Percentiles rank a stretch among this genome's conserved stretches.
Conservation (phyloP, 92 coral and sea anemone species). For the Phenganax subtilis region DNA sequence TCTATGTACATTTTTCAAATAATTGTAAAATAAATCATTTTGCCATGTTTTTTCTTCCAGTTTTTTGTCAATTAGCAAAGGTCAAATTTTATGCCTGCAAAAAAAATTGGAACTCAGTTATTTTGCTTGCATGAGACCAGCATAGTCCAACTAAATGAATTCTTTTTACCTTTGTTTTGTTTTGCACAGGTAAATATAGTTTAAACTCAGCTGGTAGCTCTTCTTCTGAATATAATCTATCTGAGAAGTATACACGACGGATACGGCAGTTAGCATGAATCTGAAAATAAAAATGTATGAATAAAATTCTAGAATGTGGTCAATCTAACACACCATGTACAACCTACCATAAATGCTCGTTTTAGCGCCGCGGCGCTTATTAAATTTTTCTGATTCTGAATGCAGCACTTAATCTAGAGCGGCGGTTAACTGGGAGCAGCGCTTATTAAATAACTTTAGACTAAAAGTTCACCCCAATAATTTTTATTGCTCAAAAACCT, state of each 20-base stretch:
- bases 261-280: conserved; percentile 99
- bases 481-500: no score
- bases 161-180: conserved; percentile 59
- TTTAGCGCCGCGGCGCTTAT: no score
- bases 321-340: neutral
- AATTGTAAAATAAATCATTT: conserved; percentile 32
- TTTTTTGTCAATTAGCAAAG: neutral
- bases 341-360: neutral
- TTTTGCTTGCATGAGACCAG: neutral
- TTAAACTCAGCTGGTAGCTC: conserved; percentile 99
- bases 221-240: conserved; percentile 97
- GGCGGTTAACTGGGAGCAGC: no score
- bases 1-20: conserved; percentile 24
- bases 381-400: no score
- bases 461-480: no score
- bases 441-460: no score
- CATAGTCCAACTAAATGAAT: neutral
- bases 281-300: conserved; percentile 38
- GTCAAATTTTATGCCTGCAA: conserved; percentile 27
- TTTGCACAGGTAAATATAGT: conserved; percentile 89
- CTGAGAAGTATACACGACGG: conserved; percentile 98
- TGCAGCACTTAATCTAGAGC: no score
- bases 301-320: neutral
- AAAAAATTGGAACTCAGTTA: neutral
- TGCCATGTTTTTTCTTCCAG: conserved; percentile 8